Conservation (phyloP, 2,888 invertebrate genomes). For the Trypoxylon attenuatum region DNA sequence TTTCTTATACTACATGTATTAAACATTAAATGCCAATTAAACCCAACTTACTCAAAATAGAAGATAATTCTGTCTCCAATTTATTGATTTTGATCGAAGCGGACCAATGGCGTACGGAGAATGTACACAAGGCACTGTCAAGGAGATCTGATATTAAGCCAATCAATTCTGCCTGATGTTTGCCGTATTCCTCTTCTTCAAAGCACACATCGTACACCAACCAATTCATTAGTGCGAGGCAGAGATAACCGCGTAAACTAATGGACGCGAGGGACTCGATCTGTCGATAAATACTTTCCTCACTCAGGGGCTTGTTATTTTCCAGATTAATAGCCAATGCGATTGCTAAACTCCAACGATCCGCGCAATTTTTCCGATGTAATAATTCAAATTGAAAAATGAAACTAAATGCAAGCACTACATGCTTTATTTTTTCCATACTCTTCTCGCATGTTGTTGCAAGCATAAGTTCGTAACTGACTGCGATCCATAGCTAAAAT, state of each 20-base stretch:
- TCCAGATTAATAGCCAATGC: slow-evolving; percentile 56
- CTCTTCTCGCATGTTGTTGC: slow-evolving; percentile 48
- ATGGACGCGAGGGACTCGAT: slow-evolving; percentile 41
- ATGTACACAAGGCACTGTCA: slow-evolving; percentile 54
- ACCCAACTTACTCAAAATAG: slow-evolving; percentile 48
- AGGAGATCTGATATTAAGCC: slow-evolving; percentile 54
- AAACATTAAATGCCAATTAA: not conserved
- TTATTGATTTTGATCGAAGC: slow-evolving; percentile 56
- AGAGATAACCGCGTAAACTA: slow-evolving; percentile 67
- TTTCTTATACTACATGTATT: not conserved
- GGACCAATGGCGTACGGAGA: slow-evolving; percentile 57
- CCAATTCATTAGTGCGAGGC: slow-evolving; percentile 63
- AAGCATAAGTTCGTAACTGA: slow-evolving; percentile 61
- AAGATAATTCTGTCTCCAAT: slow-evolving; percentile 53
- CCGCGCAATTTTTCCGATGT: slow-evolving; percentile 30
- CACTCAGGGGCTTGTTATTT: slow-evolving; percentile 38
- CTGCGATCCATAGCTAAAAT: slow-evolving; percentile 55
- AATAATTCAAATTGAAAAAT: slow-evolving; percentile 58
- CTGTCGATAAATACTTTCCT: slow-evolving; percentile 54
- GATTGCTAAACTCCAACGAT: slow-evolving; percentile 42
- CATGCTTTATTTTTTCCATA: slow-evolving; percentile 53
- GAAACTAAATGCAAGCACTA: slow-evolving; percentile 54
- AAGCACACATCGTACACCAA: too few relatives aligned
- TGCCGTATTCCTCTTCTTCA: too few relatives aligned
- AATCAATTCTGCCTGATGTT: slow-evolving; percentile 21